These are phyloP conservation scores for Apteryx mantelli DNA, from an alignment of 2,113 vertebrate genomes.

Conservation along the genomic window DNA sequence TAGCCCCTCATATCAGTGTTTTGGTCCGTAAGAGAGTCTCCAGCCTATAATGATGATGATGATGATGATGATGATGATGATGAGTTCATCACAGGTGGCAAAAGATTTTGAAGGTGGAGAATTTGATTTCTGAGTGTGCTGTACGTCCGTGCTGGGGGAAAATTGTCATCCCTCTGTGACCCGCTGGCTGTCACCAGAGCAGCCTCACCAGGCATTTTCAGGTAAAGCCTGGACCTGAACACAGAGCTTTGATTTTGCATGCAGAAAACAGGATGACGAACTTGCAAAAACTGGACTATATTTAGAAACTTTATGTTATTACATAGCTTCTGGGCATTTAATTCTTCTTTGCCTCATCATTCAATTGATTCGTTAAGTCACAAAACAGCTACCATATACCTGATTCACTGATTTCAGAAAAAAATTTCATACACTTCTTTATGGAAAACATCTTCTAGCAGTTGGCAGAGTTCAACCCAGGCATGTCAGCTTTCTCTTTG, in stretches of 20 bases:
- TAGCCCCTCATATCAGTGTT: neutral
- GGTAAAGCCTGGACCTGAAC: accelerated
- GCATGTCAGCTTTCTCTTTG: neutral
- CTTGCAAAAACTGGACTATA: neutral
- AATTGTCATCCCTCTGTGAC: neutral
- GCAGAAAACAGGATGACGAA: neutral
- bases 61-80: neutral
- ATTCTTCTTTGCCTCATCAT: neutral
- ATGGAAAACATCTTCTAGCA: neutral
- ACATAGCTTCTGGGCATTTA: accelerated
- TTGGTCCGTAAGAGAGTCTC: neutral
- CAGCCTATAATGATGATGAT: neutral
- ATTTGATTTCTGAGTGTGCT: neutral
- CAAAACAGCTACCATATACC: neutral
- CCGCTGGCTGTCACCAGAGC: neutral
- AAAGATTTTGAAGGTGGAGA: neutral
- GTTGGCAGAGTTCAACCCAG: neutral
- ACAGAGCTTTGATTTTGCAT: neutral
- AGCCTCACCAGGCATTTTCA: neutral
- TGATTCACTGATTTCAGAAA: neutral
- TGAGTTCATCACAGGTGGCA: neutral
- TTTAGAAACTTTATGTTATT: neutral
- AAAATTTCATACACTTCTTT: neutral
- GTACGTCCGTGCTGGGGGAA: neutral
- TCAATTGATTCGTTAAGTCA: neutral